phyloP scores from a whole-genome alignment of 2,113 vertebrate species.

The Chelonoidis abingdonii region DNA sequence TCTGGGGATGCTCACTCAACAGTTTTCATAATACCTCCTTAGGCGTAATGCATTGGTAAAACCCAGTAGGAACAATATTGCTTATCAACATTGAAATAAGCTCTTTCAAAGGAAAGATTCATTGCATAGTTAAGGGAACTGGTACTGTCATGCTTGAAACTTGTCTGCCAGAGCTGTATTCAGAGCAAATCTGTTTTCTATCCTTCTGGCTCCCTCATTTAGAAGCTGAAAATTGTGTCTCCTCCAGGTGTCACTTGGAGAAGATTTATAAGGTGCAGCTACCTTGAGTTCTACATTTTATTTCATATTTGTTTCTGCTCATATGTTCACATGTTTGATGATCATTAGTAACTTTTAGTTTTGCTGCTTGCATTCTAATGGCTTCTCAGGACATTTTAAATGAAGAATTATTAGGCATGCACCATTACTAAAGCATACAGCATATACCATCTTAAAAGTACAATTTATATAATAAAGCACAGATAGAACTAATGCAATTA shows the following conservation, averaged over 20 bases:
- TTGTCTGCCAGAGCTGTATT: background rate
- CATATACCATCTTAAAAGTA: background rate
- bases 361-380: slow-evolving; percentile 6
- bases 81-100: background rate
- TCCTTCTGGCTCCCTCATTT: background rate
- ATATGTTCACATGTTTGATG: background rate
- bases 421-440: background rate
- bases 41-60: background rate
- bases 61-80: background rate
- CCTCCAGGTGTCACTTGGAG: background rate
- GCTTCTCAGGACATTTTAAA: background rate
- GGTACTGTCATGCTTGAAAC: background rate
- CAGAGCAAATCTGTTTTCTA: background rate
- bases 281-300: background rate
- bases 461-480: background rate
- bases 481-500: background rate
- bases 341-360: background rate
- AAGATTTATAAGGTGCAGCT: background rate
- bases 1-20: background rate
- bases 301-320: background rate
- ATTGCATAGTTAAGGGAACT: background rate
- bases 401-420: slow-evolving; percentile 1
- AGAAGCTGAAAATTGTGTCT: background rate
- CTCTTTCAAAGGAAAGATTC: background rate
- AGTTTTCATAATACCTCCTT: slow-evolving; percentile 15